Conservation (phyloP, 92 coral and sea anemone genomes). For the Palythoa grandis region DNA sequence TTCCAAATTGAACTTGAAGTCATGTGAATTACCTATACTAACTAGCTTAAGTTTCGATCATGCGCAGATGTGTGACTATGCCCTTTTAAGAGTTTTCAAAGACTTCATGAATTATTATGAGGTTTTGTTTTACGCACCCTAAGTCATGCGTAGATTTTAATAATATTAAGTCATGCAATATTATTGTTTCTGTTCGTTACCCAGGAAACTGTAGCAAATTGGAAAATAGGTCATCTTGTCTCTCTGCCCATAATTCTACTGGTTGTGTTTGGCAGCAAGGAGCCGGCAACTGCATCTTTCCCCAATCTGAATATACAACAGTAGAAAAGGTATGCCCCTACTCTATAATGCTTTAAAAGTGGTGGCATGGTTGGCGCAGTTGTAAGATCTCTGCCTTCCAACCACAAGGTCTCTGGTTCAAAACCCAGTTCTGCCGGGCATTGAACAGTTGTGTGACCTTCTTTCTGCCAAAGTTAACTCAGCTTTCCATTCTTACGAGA, state of each 20-base stretch:
- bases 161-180: background rate
- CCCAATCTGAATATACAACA: background rate
- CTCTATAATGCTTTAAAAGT: background rate
- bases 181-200: background rate
- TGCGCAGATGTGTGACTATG: no score
- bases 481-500: no score
- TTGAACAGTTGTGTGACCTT: no score
- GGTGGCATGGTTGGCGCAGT: background rate
- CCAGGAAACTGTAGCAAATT: slow-evolving; percentile 30
- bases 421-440: no score
- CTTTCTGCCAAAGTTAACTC: no score
- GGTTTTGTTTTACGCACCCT: background rate
- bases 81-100: background rate
- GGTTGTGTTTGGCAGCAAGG: slow-evolving; percentile 20
- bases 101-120: background rate
- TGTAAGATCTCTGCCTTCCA: no score
- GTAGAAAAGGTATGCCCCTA: background rate
- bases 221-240: slow-evolving; percentile 12
- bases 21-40: no score
- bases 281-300: background rate
- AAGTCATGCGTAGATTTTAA: no score
- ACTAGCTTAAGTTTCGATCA: no score
- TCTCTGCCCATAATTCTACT: background rate
- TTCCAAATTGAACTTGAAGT: no score
- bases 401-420: no score